Evolutionary conservation across 1,140 invertebrate genomes (phyloP).

Genomic region (Tetraneura akinire): DNA sequence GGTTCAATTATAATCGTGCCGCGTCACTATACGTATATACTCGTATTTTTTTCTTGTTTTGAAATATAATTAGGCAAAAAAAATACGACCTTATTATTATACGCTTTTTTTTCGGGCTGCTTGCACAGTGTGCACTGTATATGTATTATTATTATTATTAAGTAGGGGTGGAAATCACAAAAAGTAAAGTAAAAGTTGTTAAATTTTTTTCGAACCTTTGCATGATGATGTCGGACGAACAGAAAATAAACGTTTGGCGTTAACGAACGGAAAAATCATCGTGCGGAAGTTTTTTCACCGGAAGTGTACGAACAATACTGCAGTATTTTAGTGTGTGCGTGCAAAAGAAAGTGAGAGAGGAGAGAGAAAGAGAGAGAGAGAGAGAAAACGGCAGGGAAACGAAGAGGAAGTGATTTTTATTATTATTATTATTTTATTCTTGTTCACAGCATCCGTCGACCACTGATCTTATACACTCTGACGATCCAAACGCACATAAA

Average conservation of each 20-base stretch:
- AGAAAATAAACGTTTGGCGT: not conserved
- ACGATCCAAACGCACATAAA: conserved; percentile 2
- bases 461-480: not conserved
- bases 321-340: not conserved
- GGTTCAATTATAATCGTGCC: too few species aligned
- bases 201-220: not conserved
- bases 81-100: too few species aligned
- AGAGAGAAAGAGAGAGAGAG: not conserved
- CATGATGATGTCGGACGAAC: not conserved
- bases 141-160: too few species aligned
- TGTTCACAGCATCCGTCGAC: not conserved
- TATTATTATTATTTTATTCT: conserved; percentile 21
- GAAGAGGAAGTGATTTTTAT: not conserved
- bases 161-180: too few species aligned
- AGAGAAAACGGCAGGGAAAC: not conserved
- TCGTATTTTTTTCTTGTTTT: too few species aligned
- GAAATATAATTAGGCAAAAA: too few species aligned
- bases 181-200: too few species aligned
- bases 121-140: too few species aligned
- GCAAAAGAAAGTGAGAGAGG: not conserved
- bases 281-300: not conserved
- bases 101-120: too few species aligned
- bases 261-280: conserved; percentile 24
- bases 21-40: too few species aligned
- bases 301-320: conserved; percentile 8